Base-by-base conservation (phyloP, 2,888 invertebrate genomes). In the Eupithecia subfuscata region DNA sequence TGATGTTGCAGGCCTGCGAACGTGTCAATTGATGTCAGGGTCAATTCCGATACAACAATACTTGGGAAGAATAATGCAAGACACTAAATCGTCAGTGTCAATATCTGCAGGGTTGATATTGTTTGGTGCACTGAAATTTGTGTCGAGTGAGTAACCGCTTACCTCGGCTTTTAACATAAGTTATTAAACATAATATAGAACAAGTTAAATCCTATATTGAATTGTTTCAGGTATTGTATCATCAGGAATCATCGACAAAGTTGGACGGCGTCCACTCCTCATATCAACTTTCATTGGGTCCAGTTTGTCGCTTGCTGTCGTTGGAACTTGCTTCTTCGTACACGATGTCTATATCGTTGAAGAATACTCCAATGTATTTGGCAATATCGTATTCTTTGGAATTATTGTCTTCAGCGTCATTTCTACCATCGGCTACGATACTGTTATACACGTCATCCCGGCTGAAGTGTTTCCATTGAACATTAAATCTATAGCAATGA, bases 401-500 rank as follows among this genome's bases (percentile, higher is more conserved):
- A 88, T 95, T 11, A 81, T 91, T 34, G 34, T 82, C 1, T 85
- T 88, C 0, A 88, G 84, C 34, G 83, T 90, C 0, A 82, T 90
- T 2, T 88, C 90, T 0, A 89, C 88, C 11, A 71, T 92, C 48
- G 96, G 96, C 0, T 90, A 94, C 67, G 93, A 93, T 75, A 95
- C 95, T 0, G 81, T 96, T 48, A 87, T 92, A 0, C 92, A 91
- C 67, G 89, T 94, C 74, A 91, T 96, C 78, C 90, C 95, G 34
- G 95, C 95, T 0, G 96, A 96, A 85, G 87, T 96, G 30, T 96
- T 96, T 78, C 95, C 96, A 0, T 88, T 95, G 1, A 95, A 95
- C 79, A 93, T 96, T 0, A 95, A 95, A 82, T 94, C 95, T 0
- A 85, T 92, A 0, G 96, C 95, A 0, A 93, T 96, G 78, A 95